Conservation (phyloP, 2,797 vertebrate species). For the Crenichthys baileyi region DNA sequence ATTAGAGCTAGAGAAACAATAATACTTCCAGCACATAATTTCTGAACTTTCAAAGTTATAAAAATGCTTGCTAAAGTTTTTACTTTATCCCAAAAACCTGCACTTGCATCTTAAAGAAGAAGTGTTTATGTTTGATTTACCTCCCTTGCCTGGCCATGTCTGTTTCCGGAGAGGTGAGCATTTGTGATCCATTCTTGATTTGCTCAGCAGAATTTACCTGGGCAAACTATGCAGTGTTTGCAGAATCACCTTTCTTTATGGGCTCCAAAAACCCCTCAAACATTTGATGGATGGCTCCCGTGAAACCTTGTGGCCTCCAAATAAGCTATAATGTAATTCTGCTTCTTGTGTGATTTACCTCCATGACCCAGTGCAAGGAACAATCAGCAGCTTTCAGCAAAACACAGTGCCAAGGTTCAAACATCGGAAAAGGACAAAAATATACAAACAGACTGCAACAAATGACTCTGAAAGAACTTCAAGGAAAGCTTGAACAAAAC, state of each 20-base stretch:
- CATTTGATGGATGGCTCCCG: constrained; percentile 76
- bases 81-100: constrained; percentile 5
- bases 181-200: constrained; percentile 37
- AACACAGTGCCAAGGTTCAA: constrained; percentile 74
- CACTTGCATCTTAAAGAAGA: constrained; percentile 6
- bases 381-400: constrained; percentile 77
- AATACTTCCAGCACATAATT: not conserved
- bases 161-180: constrained; percentile 15
- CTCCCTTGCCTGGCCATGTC: constrained; percentile 21
- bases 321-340: constrained; percentile 80
- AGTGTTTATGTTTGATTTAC: constrained; percentile 28
- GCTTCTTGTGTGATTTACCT: constrained; percentile 73
- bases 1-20: not conserved
- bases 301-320: constrained; percentile 76
- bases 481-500: constrained; percentile 41
- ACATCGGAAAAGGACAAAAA: constrained; percentile 55
- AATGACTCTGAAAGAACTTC: constrained; percentile 56
- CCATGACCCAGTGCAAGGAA: constrained; percentile 67
- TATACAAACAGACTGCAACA: constrained; percentile 52
- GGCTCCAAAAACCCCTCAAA: constrained; percentile 60
- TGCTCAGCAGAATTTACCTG: constrained; percentile 47
- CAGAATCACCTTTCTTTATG: constrained; percentile 62
- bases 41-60: not conserved
- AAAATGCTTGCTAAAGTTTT: constrained; percentile 12
- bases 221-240: constrained; percentile 64